These are phyloP conservation scores for Cotesia typhae DNA, from an alignment of 1,140 invertebrate genomes.

Conservation along the genomic window DNA sequence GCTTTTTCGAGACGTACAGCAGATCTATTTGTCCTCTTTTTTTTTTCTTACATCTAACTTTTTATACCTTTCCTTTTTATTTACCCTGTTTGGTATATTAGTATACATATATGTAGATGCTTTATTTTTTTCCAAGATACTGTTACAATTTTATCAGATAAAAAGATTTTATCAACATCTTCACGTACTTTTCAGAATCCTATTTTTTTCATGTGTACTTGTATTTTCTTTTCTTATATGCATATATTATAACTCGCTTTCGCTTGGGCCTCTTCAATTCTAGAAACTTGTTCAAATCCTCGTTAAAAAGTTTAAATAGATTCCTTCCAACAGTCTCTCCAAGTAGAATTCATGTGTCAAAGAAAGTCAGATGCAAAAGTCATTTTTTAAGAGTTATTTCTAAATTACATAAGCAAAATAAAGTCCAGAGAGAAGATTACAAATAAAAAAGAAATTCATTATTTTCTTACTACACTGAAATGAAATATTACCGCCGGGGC, in stretches of 20 bases:
- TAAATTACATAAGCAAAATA: too few relatives aligned
- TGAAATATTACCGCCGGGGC: too few relatives aligned
- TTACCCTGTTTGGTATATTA: not conserved
- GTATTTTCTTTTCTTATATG: not conserved
- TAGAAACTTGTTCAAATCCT: constrained; percentile 53
- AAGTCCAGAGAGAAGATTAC: too few relatives aligned
- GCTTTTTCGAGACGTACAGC: not conserved
- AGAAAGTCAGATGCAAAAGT: constrained; percentile 27
- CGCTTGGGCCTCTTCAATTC: constrained; percentile 32
- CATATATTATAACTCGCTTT: not conserved
- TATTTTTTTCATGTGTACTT: constrained; percentile 13
- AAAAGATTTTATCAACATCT: constrained; percentile 5
- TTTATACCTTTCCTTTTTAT: not conserved
- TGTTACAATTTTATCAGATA: too few relatives aligned
- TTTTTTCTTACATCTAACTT: not conserved
- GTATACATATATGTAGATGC: too few relatives aligned
- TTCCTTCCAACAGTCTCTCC: constrained; percentile 41
- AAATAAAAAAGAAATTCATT: too few relatives aligned
- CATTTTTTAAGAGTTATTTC: too few relatives aligned
- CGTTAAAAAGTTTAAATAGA: constrained; percentile 58
- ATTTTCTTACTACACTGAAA: too few relatives aligned
- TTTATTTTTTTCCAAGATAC: not conserved
- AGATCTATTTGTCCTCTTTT: not conserved
- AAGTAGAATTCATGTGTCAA: constrained; percentile 37
- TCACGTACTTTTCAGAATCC: too few relatives aligned